Percentiles rank a stretch among this genome's conserved stretches.
Evolutionary conservation across 2,113 vertebrate genomes (phyloP).

Genomic region (Corydoras maculifer): DNA sequence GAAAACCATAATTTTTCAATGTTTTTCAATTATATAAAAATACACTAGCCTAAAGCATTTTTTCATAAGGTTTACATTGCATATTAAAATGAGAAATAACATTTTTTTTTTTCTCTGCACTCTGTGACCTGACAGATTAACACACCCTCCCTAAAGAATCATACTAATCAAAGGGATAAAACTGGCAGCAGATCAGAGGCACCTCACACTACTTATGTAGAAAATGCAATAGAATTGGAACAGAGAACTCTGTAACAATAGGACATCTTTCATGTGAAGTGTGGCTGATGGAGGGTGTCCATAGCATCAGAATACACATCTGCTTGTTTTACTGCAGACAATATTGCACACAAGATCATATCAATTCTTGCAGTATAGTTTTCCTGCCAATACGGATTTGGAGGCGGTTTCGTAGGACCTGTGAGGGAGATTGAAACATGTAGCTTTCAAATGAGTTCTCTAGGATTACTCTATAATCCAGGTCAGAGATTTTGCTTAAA

Average conservation of each 20-base stretch:
- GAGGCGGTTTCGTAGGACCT: neutral
- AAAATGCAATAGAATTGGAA: neutral
- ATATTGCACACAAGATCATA: neutral
- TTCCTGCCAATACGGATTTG: neutral
- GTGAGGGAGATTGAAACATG: neutral
- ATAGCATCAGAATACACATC: neutral
- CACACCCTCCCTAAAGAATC: neutral
- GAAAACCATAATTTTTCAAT: no score
- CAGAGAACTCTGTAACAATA: neutral
- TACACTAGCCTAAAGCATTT: no score
- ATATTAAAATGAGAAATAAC: neutral
- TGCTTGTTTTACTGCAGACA: neutral
- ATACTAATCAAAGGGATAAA: neutral
- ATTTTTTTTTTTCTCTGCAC: neutral
- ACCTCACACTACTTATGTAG: neutral
- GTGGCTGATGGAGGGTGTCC: neutral
- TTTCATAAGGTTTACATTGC: neutral
- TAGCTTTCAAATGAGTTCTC: neutral
- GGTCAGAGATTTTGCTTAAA: neutral
- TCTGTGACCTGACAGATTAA: neutral
- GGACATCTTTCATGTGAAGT: neutral
- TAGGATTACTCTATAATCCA: neutral
- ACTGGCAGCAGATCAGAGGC: neutral
- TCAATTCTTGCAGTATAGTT: neutral
- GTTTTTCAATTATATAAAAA: no score